phyloP scores from a whole-genome alignment of 2,113 vertebrate species.

The Nibea albiflora region DNA sequence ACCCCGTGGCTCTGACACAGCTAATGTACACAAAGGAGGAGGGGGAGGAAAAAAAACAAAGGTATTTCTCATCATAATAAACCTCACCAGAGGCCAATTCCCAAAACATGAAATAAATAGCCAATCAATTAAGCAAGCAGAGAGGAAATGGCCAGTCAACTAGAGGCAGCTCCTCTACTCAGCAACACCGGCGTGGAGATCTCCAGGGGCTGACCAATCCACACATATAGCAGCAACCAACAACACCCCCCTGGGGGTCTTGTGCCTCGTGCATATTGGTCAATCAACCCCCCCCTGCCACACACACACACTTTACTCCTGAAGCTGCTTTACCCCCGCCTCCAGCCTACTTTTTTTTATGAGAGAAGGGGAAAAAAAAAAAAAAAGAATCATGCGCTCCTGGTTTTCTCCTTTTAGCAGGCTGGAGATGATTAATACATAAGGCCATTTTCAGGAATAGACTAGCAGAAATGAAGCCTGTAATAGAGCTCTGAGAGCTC shows the following conservation, averaged over 20 bases:
- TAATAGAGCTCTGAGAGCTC: slow-evolving; percentile 55
- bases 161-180: slow-evolving; percentile 57
- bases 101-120: slow-evolving; percentile 67
- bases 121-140: slow-evolving; percentile 72
- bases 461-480: slow-evolving; percentile 54
- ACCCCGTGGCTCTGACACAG: slow-evolving; percentile 31
- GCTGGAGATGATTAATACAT: slow-evolving; percentile 65
- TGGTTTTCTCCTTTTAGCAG: slow-evolving; percentile 49
- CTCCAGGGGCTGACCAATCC: slow-evolving; percentile 65
- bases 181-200: slow-evolving; percentile 49
- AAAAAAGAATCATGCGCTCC: slow-evolving; percentile 20
- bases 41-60: not conserved
- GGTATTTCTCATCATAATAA: slow-evolving; percentile 43
- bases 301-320: not conserved
- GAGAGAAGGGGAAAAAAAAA: not conserved
- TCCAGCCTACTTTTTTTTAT: slow-evolving; percentile 3
- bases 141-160: slow-evolving; percentile 58
- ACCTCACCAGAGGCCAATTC: slow-evolving; percentile 60
- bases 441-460: slow-evolving; percentile 67
- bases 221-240: slow-evolving; percentile 59
- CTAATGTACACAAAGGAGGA: not conserved
- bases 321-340: not conserved
- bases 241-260: slow-evolving; percentile 43
- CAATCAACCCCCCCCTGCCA: slow-evolving; percentile 8
- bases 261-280: slow-evolving; percentile 53